A percentile compares a stretch with the other conserved stretches of the same genome.
Conservation (phyloP, 1,140 invertebrate species). For the Maniola jurtina region DNA sequence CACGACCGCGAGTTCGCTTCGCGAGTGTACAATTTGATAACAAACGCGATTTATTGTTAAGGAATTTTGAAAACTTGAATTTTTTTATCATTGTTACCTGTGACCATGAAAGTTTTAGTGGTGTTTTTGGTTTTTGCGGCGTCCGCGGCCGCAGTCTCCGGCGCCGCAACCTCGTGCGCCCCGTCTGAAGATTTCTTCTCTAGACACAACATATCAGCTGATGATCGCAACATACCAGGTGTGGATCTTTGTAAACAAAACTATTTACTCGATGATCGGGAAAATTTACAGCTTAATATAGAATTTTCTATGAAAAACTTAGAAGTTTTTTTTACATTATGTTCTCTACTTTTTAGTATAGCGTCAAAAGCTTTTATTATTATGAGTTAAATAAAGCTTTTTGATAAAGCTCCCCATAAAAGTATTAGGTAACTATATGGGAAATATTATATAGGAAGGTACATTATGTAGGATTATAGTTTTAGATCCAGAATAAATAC, state of each 20-base stretch:
- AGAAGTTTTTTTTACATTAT: background rate
- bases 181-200: conserved; percentile 57
- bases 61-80: conserved; percentile 28
- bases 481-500: too few species aligned
- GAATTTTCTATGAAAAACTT: background rate
- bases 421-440: too few species aligned
- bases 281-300: background rate
- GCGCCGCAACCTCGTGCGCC: conserved; percentile 55
- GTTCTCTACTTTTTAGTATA: too few species aligned
- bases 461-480: too few species aligned
- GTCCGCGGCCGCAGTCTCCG: conserved; percentile 37
- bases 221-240: conserved; percentile 68
- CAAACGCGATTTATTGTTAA: conserved; percentile 42
- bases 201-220: conserved; percentile 70
- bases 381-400: background rate
- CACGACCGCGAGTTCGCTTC: conserved; percentile 53
- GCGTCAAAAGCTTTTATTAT: background rate
- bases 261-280: background rate
- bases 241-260: conserved; percentile 49
- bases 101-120: conserved; percentile 71
- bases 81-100: conserved; percentile 43
- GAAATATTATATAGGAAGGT: too few species aligned
- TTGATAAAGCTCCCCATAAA: too few species aligned
- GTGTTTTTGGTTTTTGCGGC: conserved; percentile 54
- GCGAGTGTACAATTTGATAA: conserved; percentile 54